Evolutionary conservation across 2,797 vertebrate species (phyloP).

Genomic region (Chiroxiphia lanceolata): DNA sequence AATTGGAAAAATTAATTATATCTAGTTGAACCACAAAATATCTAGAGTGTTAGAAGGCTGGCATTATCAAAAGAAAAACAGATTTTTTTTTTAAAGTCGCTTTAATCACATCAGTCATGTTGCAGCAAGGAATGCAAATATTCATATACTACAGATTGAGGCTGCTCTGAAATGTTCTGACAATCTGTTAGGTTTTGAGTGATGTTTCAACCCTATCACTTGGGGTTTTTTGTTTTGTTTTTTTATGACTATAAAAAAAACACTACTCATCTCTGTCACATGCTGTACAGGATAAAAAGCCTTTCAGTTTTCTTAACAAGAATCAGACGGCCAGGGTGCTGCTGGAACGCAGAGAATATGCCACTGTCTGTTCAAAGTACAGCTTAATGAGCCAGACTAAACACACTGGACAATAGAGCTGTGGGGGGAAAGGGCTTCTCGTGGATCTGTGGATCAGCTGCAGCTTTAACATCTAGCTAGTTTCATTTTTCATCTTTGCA

Average conservation of each 20-base stretch:
- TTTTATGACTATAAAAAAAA: constrained; percentile 42
- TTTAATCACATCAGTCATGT: constrained; percentile 39
- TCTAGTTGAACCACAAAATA: background rate
- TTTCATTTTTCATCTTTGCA: constrained; percentile 77
- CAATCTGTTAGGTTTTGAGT: constrained; percentile 63
- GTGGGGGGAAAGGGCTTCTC: constrained; percentile 50
- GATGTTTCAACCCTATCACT: constrained; percentile 64
- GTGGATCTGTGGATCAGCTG: constrained; percentile 52
- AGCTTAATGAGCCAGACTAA: constrained; percentile 57
- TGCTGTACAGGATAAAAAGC: constrained; percentile 52
- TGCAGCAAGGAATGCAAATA: constrained; percentile 48
- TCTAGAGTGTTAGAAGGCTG: background rate
- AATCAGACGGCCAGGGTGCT: constrained; percentile 57
- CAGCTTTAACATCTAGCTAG: constrained; percentile 72
- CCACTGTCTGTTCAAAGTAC: constrained; percentile 59
- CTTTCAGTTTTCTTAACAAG: constrained; percentile 68
- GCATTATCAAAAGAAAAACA: background rate
- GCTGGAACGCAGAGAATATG: constrained; percentile 64
- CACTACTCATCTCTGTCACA: constrained; percentile 61
- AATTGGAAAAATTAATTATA: background rate
- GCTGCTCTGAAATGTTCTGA: constrained; percentile 59
- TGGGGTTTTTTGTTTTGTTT: constrained; percentile 41
- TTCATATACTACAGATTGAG: constrained; percentile 50
- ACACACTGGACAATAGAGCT: constrained; percentile 44
- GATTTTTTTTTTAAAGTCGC: background rate